phyloP scores from a whole-genome alignment of 2,113 vertebrate genomes.

The Pristiophorus japonicus region DNA sequence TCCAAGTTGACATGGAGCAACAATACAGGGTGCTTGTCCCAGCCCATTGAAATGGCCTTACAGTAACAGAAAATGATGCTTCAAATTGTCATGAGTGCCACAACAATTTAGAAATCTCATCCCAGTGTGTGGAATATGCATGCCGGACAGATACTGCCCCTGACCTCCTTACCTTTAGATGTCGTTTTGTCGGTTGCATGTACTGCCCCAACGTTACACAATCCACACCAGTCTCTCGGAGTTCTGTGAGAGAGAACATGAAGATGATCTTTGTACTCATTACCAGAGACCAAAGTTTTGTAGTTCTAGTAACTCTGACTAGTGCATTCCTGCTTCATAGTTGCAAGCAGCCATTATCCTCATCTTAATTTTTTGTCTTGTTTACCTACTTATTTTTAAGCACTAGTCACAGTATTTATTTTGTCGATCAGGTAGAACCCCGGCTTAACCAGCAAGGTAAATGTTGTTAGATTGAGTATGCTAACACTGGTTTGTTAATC shows the following conservation, averaged over 20 bases:
- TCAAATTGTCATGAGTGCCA: background rate
- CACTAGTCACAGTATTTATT: background rate
- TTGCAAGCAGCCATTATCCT: background rate
- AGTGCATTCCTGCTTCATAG: background rate
- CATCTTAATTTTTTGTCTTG: background rate
- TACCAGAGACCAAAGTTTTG: background rate
- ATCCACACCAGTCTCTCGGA: constrained; percentile 79
- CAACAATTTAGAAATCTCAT: background rate
- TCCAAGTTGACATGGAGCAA: background rate
- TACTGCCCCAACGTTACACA: constrained; percentile 94
- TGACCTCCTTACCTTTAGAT: constrained; percentile 71
- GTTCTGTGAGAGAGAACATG: constrained; percentile 56
- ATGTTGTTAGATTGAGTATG: background rate
- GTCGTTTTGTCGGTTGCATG: constrained; percentile 95
- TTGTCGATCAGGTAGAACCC: background rate
- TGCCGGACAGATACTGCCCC: background rate
- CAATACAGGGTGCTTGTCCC: background rate
- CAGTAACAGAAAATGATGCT: background rate
- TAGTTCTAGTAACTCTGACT: background rate
- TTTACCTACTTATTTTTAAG: background rate
- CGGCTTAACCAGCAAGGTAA: background rate
- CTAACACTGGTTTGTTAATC: background rate
- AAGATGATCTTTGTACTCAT: background rate
- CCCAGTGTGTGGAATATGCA: background rate
- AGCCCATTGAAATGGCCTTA: background rate